These are phyloP conservation scores for Salvator merianae DNA, from an alignment of 2,113 vertebrate species.

Conservation along the genomic window DNA sequence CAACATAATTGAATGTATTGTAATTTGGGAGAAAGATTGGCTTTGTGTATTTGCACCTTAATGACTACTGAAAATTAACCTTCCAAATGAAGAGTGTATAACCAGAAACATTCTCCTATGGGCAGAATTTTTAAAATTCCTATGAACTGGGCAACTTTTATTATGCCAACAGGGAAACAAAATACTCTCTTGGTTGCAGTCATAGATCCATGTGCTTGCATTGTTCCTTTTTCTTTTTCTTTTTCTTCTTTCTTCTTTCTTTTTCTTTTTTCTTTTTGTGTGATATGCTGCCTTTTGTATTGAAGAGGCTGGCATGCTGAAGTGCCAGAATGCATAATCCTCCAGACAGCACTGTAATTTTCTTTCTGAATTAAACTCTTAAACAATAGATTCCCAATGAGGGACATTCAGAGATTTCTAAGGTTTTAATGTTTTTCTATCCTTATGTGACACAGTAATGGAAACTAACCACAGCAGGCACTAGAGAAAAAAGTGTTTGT, in stretches of 20 bases:
- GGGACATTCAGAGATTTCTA: not conserved
- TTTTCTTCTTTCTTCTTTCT: not conserved
- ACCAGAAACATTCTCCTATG: not conserved
- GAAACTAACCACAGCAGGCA: not conserved
- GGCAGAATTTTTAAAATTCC: not conserved
- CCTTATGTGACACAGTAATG: not conserved
- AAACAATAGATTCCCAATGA: not conserved
- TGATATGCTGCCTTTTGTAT: slow-evolving; percentile 2
- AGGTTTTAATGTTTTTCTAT: not conserved
- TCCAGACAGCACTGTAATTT: not conserved
- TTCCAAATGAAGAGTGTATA: not conserved
- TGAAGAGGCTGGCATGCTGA: not conserved
- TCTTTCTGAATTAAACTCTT: slow-evolving; percentile 11
- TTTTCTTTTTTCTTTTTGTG: not conserved
- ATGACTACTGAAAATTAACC: not conserved
- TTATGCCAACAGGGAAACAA: not conserved
- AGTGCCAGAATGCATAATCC: slow-evolving; percentile 1
- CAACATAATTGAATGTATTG: not conserved
- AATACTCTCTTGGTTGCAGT: not conserved
- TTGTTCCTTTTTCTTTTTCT: not conserved
- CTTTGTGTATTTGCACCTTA: not conserved
- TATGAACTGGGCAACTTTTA: not conserved
- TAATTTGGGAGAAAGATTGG: not conserved
- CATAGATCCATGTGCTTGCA: not conserved
- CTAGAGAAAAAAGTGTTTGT: not conserved